These are phyloP conservation scores for Atractosteus spatula DNA, from an alignment of 2,113 vertebrate species.

Conservation along the genomic window DNA sequence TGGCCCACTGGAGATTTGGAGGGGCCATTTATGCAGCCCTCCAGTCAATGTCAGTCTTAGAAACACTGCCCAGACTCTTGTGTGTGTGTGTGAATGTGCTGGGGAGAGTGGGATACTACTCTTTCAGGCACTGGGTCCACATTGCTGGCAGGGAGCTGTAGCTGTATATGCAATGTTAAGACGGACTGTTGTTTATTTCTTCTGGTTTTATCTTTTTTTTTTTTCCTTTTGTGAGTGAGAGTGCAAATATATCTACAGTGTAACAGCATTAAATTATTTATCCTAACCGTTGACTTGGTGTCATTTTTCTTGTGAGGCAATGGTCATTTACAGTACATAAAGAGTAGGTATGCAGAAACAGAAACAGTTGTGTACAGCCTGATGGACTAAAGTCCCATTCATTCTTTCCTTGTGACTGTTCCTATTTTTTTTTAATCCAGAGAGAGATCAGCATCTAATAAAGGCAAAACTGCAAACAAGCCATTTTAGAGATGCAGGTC, in stretches of 20 bases:
- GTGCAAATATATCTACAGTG: conserved; percentile 46
- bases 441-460: not conserved
- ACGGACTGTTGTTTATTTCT: conserved; percentile 37
- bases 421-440: too few relatives aligned
- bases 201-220: conserved; percentile 20
- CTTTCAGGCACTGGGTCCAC: conserved; percentile 30
- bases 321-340: not conserved
- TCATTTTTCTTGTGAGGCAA: not conserved
- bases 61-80: too few relatives aligned
- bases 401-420: not conserved
- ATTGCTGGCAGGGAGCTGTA: conserved; percentile 34
- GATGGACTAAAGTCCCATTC: not conserved
- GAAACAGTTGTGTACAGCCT: not conserved
- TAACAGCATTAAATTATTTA: conserved; percentile 66
- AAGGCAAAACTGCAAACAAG: too few relatives aligned
- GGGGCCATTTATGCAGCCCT: conserved; percentile 24
- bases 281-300: conserved; percentile 32
- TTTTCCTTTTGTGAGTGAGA: conserved; percentile 35
- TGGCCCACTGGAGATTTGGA: not conserved
- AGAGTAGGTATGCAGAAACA: conserved; percentile 1
- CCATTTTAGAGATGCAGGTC: too few relatives aligned
- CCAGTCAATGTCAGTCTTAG: conserved; percentile 6
- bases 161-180: conserved; percentile 46
- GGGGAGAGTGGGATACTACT: conserved; percentile 1
- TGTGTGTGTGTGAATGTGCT: not conserved